Percentiles rank a stretch among this genome's conserved stretches.
Evolutionary conservation across 2,888 invertebrate genomes (phyloP).

Genomic region (Macrophya annulata): DNA sequence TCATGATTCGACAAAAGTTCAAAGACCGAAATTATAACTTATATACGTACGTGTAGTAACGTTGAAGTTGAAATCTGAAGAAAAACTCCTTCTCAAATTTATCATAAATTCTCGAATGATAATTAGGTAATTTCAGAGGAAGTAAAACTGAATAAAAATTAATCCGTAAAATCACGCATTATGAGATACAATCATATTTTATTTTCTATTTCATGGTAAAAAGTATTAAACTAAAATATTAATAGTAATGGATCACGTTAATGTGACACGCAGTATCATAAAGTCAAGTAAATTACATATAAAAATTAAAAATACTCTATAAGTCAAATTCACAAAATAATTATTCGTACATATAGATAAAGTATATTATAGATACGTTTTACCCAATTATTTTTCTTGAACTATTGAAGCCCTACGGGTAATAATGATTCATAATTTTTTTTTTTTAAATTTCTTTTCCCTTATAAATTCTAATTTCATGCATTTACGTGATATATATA

Average conservation of each 20-base stretch:
- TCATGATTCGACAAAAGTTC: neutral
- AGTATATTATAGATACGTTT: neutral
- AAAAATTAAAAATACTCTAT: neutral
- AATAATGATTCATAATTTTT: neutral
- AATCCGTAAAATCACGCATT: neutral
- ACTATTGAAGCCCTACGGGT: conserved; percentile 22
- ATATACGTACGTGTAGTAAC: too few relatives aligned
- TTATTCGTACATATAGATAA: neutral
- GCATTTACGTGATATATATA: neutral
- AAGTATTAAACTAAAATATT: conserved; percentile 16
- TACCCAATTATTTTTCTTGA: conserved; percentile 12
- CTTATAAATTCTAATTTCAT: conserved; percentile 5
- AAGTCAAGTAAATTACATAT: conserved; percentile 19
- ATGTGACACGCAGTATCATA: conserved; percentile 8
- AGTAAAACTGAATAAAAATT: neutral
- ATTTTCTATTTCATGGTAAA: conserved; percentile 30
- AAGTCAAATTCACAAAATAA: neutral
- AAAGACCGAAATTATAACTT: neutral
- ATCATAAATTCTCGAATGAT: neutral
- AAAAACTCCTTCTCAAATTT: neutral
- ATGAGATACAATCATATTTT: conserved; percentile 21
- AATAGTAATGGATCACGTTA: conserved; percentile 18
- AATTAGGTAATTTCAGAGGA: neutral
- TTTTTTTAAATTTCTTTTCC: neutral
- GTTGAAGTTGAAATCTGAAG: neutral